Base-by-base conservation (phyloP, 2,888 invertebrate species). In the Microctonus aethiopoides region DNA sequence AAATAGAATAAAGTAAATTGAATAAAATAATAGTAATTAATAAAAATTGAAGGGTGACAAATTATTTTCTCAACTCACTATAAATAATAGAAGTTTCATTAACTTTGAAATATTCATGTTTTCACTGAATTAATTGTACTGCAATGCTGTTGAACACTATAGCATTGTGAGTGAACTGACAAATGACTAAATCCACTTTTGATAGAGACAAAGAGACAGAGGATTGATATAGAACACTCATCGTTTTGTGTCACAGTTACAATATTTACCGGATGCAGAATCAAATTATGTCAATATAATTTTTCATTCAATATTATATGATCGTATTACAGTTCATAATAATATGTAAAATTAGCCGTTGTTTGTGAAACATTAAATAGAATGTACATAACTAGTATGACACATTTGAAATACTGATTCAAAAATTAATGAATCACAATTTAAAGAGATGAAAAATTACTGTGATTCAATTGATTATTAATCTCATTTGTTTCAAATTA, bases 201-300 rank as follows among this genome's bases (percentile, higher is more conserved):
- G 70, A 72, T 68, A 34, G 70, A 60, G 51, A 65, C 16, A 64
- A 46, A 29, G 34, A 34, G 39, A 54, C 46, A 46, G 39, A n/a
- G 20, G 68, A 54, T 51, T 67, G 70, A 72, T 65, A 66, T 34
- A 20, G 71, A 68, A 75, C 67, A 73, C 64, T 71, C 56, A 72
- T 69, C 67, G 52, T 72, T 72, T 63, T 73, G n/a, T 68, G 66
- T 74, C 66, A 71, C 26, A 56, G 68, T 72, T 69, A 67, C 65
- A 75, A 76, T 75, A 72, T 60, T 59, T 32, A 67, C 66, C 68
- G 46, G 73, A 52, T 64, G 59, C 36, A 32, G n/a, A n/a, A n/a
- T 41, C 69, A 69, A 78, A 78, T 78, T 79, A 76, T 76, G 74
- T 72, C 76, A 77, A 79, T 76, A 80, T 82, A 81, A 79, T 73